Evolutionary conservation across 1,140 invertebrate genomes (phyloP).

Genomic region (Batillaria attramentaria): DNA sequence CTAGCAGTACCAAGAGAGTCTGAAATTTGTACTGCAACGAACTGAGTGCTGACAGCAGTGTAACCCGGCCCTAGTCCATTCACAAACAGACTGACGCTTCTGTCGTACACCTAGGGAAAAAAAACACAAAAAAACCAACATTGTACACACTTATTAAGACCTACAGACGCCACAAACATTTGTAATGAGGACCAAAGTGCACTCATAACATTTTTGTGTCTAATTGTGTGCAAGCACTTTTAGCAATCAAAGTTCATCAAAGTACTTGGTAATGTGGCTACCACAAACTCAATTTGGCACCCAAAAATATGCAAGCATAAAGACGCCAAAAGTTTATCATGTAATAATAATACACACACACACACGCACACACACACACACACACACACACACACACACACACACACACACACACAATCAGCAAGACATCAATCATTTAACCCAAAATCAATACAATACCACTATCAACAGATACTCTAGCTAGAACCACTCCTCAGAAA

Average conservation of each 20-base stretch:
- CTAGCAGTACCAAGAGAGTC: slow-evolving; percentile 47
- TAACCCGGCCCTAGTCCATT: slow-evolving; percentile 59
- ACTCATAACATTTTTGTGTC: too few species aligned
- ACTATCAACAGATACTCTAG: too few species aligned
- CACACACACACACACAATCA: not conserved
- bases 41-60: slow-evolving; percentile 44
- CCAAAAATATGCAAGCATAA: too few species aligned
- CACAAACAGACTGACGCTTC: slow-evolving; percentile 60
- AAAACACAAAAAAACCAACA: not conserved
- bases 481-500: too few species aligned
- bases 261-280: too few species aligned
- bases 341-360: slow-evolving; percentile 1
- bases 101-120: slow-evolving; percentile 54
- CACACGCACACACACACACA: not conserved
- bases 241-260: too few species aligned
- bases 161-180: not conserved
- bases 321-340: too few species aligned
- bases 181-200: not conserved
- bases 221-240: too few species aligned
- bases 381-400: not conserved
- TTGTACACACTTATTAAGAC: not conserved
- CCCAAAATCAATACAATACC: too few species aligned
- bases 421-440: too few species aligned
- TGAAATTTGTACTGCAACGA: slow-evolving; percentile 43
- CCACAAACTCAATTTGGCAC: too few species aligned